Percentiles rank a stretch among this genome's conserved stretches.
Evolutionary conservation across 2,888 invertebrate genomes (phyloP).

Genomic region (Pachymerium ferrugineum): DNA sequence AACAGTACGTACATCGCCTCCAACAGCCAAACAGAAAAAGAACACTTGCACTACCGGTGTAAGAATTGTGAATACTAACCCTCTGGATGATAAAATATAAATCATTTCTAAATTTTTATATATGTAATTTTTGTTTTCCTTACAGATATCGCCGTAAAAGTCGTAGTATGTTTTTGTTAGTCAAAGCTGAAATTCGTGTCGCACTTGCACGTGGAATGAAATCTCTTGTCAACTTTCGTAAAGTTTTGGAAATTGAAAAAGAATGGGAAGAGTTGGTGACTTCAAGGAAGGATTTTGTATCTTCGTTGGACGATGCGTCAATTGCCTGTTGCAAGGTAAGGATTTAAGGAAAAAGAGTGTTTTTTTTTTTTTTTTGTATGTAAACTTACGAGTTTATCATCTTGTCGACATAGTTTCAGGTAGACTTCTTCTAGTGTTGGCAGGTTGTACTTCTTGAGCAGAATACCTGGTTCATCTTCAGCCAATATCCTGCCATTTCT

Average conservation of each 20-base stretch:
- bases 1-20: slow-evolving; percentile 34
- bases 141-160: too few relatives aligned
- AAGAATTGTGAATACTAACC: not conserved
- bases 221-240: too few relatives aligned
- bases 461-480: slow-evolving; percentile 75
- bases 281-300: too few relatives aligned
- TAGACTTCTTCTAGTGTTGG: slow-evolving; percentile 45
- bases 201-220: too few relatives aligned
- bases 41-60: slow-evolving; percentile 36
- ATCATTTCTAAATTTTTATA: not conserved
- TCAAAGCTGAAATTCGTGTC: too few relatives aligned
- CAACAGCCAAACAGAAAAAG: slow-evolving; percentile 36
- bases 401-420: slow-evolving; percentile 43
- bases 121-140: not conserved
- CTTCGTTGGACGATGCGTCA: too few relatives aligned
- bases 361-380: not conserved
- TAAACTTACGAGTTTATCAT: slow-evolving; percentile 34
- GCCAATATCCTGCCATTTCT: slow-evolving; percentile 82
- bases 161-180: too few relatives aligned
- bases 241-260: too few relatives aligned
- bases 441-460: slow-evolving; percentile 52
- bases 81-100: not conserved
- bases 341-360: not conserved
- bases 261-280: too few relatives aligned
- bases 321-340: too few relatives aligned